phyloP scores from a whole-genome alignment of 2,888 invertebrate genomes.

The Leptodirus hochenwartii region DNA sequence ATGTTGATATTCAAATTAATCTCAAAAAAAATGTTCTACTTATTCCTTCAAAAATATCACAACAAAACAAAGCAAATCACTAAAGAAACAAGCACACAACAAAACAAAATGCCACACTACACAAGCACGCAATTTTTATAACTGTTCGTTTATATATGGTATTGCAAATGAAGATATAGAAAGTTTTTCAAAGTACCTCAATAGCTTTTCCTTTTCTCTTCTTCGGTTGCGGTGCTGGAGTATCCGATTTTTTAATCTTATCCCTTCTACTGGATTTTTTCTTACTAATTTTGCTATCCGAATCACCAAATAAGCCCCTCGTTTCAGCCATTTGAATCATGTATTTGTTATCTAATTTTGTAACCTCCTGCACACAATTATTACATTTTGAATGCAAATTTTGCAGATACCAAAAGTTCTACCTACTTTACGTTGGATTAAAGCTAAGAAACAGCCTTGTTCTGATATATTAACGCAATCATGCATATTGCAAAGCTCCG shows the following conservation, averaged over 20 bases:
- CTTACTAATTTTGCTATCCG: conserved; percentile 23
- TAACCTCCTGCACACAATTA: conserved; percentile 41
- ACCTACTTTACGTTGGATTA: conserved; percentile 46
- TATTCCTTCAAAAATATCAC: neutral
- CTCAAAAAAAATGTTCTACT: too few relatives aligned
- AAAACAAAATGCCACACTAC: neutral
- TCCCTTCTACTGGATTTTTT: conserved; percentile 23
- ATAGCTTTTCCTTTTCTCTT: conserved; percentile 18
- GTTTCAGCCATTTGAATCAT: conserved; percentile 71
- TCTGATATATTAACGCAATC: conserved; percentile 27
- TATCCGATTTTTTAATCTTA: conserved; percentile 15
- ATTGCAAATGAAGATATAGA: too few relatives aligned
- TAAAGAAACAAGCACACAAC: conserved; percentile 1
- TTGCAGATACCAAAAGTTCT: conserved; percentile 1
- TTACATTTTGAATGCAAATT: too few relatives aligned
- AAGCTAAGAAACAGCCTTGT: conserved; percentile 48
- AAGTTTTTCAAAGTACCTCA: conserved; percentile 21
- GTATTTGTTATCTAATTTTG: conserved; percentile 60
- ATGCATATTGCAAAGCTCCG: conserved; percentile 34
- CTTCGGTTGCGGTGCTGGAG: conserved; percentile 10
- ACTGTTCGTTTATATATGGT: too few relatives aligned
- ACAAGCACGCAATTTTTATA: too few relatives aligned
- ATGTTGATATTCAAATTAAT: too few relatives aligned
- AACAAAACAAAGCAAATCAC: too few relatives aligned
- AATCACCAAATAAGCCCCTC: conserved; percentile 49